A percentile compares a stretch with the other conserved stretches of the same genome.
Conservation (phyloP, 1,140 invertebrate genomes). For the Sminthurides bifidus region DNA sequence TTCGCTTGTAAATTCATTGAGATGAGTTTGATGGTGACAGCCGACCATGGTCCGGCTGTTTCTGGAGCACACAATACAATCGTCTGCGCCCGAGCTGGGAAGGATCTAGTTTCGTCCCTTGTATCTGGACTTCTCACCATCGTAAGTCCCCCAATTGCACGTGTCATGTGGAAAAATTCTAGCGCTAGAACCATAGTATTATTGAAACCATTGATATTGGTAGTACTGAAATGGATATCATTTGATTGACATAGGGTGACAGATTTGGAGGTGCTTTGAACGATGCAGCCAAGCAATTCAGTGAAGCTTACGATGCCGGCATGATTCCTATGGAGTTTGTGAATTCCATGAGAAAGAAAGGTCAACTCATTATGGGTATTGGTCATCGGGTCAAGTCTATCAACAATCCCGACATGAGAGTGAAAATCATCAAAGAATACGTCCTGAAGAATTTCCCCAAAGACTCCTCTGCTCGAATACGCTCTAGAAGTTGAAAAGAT, state of each 20-base stretch:
- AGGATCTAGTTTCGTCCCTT: constrained; percentile 92
- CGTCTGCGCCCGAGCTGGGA: constrained; percentile 95
- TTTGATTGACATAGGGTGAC: constrained; percentile 59
- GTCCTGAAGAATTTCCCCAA: constrained; percentile 85
- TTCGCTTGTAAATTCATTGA: constrained; percentile 97
- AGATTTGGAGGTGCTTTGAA: constrained; percentile 97
- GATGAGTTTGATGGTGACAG: constrained; percentile 98
- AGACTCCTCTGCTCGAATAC: constrained; percentile 83
- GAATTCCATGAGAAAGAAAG: constrained; percentile 91
- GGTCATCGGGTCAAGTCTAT: constrained; percentile 97
- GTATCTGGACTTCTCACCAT: constrained; percentile 96
- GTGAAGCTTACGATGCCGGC: constrained; percentile 84
- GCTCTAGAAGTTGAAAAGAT: constrained; percentile 95
- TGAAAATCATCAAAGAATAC: constrained; percentile 91
- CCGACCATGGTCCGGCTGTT: constrained; percentile 97
- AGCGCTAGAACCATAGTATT: too few relatives aligned
- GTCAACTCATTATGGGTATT: constrained; percentile 98
- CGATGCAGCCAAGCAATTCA: constrained; percentile 90
- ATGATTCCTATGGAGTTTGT: constrained; percentile 97
- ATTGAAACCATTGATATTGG: not conserved
- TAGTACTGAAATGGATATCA: not conserved
- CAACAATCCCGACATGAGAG: constrained; percentile 97
- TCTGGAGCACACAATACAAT: constrained; percentile 99
- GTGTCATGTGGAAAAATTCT: too few relatives aligned
- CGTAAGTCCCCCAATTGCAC: too few relatives aligned